Base-by-base conservation (phyloP, 2,113 vertebrate genomes). In the Phrynosoma platyrhinos region DNA sequence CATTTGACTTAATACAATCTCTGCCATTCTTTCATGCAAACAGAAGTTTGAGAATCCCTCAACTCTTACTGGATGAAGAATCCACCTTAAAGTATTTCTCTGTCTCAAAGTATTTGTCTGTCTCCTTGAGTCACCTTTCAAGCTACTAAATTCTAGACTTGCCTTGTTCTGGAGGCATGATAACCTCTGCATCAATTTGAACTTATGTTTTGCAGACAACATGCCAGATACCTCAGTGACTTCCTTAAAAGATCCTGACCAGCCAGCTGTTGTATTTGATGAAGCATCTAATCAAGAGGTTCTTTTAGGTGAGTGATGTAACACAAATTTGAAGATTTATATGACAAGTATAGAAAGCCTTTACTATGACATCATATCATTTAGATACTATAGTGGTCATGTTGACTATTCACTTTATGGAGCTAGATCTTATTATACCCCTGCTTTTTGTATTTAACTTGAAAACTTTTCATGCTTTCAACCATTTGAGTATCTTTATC, bases 241-340 rank as follows among this genome's bases (percentile, higher is more conserved):
- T 71, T 47, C 0, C 21, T 40, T 96, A 20, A 93, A 85, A 94
- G 93, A 95, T 91, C 30, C 90, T 0, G 94, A 93, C 71, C 92
- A 96, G 16, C 95, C 95, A 92, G 79, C 94, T 0, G 0, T 16
- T 74, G 94, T 96, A 58, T 18, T 96, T 84, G 95, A 97, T 83
- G 92, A 92, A 66, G 47, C 79, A 85, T 95, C 94, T 89, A 94
- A 94, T 64, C 10, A 88, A 79, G 90, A 95, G 55, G 76, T 96
- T 79, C 66, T 69, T 74, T 84, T 93, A 83, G 95, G 97, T 97
- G 94, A 96, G 96, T 80, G 18, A 30, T 64, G 7, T 82, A 36
- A 32, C 30, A 25, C 52, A 77, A 5, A 20, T 5, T 85, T 82
- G 9, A 47, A 90, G 36, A 86, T 40, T 79, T 83, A 9, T 1